phyloP scores from a whole-genome alignment of 1,140 invertebrate genomes.

The Lamellibrachia luymesi region DNA sequence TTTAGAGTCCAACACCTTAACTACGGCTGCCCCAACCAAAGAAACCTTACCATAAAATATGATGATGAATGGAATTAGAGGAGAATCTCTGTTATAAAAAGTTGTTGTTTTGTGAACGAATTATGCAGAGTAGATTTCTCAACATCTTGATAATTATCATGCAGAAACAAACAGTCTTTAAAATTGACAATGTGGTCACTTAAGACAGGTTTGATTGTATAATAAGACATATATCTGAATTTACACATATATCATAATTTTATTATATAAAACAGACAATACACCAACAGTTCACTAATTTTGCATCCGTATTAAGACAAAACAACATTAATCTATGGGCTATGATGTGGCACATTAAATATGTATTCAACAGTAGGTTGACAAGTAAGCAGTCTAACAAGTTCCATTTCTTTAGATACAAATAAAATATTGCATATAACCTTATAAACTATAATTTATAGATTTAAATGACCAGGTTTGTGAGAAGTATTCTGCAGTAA shows the following conservation, averaged over 20 bases:
- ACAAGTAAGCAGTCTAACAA: not conserved
- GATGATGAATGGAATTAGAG: not conserved
- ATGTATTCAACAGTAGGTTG: too few species aligned
- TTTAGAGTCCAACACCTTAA: too few species aligned
- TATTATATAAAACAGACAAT: not conserved
- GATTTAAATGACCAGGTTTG: too few species aligned
- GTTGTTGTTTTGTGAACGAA: not conserved
- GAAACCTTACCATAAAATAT: not conserved
- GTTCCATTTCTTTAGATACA: not conserved
- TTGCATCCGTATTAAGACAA: not conserved
- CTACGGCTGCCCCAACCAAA: too few species aligned
- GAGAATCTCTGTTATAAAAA: not conserved
- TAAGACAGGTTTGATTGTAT: too few species aligned
- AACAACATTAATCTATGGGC: not conserved
- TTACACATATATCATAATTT: not conserved
- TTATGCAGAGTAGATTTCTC: not conserved
- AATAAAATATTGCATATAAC: not conserved
- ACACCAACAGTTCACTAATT: not conserved
- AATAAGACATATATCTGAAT: not conserved
- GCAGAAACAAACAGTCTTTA: not conserved
- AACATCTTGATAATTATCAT: not conserved
- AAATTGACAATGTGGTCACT: not conserved
- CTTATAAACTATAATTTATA: not conserved
- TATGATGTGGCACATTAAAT: too few species aligned
- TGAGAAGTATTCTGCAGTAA: too few species aligned